Conservation (phyloP, 2,797 vertebrate species). For the Nothura maculosa region DNA sequence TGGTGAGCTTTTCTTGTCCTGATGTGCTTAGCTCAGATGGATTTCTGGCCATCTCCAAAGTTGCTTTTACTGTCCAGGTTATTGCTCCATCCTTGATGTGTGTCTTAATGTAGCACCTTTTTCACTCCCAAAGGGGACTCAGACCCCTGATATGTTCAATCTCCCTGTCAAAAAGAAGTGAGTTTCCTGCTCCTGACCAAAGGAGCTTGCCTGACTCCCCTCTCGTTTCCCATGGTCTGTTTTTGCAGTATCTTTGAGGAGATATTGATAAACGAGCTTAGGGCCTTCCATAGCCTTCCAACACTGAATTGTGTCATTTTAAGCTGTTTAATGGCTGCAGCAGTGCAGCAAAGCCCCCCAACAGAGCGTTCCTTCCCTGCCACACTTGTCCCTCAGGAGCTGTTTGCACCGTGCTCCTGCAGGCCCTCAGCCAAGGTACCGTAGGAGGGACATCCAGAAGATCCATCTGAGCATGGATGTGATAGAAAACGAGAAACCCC, state of each 20-base stretch:
- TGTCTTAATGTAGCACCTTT: not conserved
- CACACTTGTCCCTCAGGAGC: accelerated
- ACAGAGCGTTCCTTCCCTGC: not conserved
- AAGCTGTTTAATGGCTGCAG: not conserved
- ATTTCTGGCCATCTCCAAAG: not conserved
- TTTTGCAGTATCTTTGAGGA: not conserved
- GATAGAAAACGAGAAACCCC: not conserved
- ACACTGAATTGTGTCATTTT: accelerated
- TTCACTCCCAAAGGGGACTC: not conserved
- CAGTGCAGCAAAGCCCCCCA: not conserved
- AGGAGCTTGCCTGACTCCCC: accelerated
- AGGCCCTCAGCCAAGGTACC: not conserved
- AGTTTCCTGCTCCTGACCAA: not conserved
- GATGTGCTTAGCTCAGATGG: accelerated
- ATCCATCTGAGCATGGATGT: too few species aligned
- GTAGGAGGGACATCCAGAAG: not conserved
- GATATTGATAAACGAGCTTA: not conserved
- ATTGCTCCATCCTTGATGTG: accelerated
- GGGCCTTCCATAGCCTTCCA: not conserved
- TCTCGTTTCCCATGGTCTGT: not conserved
- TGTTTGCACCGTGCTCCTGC: accelerated
- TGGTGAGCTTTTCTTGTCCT: accelerated
- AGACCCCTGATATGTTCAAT: accelerated
- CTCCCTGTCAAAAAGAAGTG: not conserved
- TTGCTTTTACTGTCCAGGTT: not conserved